These are phyloP conservation scores for Plectrocnemia conspersa DNA, from an alignment of 1,140 invertebrate species.

Conservation along the genomic window DNA sequence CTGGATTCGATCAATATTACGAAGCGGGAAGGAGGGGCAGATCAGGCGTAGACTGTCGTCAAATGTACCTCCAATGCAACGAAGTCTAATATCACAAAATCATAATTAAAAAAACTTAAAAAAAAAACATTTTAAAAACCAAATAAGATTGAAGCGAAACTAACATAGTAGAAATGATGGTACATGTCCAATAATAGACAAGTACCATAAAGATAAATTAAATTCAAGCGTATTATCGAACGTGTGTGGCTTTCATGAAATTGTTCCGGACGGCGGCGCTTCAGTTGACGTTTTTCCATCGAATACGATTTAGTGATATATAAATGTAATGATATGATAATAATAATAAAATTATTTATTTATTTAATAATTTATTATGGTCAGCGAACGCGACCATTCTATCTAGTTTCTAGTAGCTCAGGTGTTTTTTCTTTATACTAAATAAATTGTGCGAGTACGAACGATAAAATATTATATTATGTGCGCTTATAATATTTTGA, in stretches of 20 bases:
- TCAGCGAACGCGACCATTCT: not conserved
- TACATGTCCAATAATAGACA: not conserved
- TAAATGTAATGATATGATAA: no score
- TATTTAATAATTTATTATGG: conserved; percentile 33
- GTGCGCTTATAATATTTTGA: conserved; percentile 5
- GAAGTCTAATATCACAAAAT: conserved; percentile 62
- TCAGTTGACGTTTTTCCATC: conserved; percentile 11
- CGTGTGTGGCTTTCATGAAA: not conserved
- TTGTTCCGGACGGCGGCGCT: conserved; percentile 12
- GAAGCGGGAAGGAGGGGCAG: conserved; percentile 78
- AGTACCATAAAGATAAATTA: not conserved
- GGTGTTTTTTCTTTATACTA: no score
- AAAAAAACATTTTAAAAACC: conserved; percentile 1
- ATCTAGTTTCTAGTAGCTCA: conserved; percentile 6
- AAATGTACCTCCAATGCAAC: conserved; percentile 79
- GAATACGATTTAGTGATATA: conserved; percentile 29
- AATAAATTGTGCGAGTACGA: not conserved
- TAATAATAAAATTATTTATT: no score
- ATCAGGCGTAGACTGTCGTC: conserved; percentile 76
- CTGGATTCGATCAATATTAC: conserved; percentile 73
- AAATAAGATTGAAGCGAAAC: conserved; percentile 3
- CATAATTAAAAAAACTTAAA: not conserved
- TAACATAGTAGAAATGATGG: not conserved
- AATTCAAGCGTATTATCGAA: not conserved
- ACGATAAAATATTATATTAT: conserved; percentile 4